A percentile compares a stretch with the other conserved stretches of the same genome.
These are phyloP conservation scores for Nyctalus aviator DNA, from an alignment of 2,797 vertebrate genomes.

Conservation along the genomic window DNA sequence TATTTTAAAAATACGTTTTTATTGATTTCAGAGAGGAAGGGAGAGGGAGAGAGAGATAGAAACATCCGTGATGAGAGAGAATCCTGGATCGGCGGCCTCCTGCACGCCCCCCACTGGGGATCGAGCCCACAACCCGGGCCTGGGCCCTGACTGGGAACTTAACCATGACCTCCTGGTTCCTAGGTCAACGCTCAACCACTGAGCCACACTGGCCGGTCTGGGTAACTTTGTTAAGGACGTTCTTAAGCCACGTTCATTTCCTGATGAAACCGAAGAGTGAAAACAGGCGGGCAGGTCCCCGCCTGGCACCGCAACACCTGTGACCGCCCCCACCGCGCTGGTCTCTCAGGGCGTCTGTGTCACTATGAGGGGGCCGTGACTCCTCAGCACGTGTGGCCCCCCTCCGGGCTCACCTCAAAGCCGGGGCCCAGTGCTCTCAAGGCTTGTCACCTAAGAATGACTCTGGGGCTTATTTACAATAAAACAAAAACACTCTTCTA, in stretches of 20 bases:
- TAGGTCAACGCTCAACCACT: no score
- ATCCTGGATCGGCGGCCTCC: no score
- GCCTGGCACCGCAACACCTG: background rate
- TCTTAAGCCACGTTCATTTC: constrained; percentile 17
- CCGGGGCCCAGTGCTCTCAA: background rate
- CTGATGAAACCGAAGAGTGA: background rate
- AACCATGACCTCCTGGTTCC: no score
- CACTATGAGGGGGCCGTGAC: constrained; percentile 43
- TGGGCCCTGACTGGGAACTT: no score
- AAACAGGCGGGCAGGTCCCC: constrained; percentile 28
- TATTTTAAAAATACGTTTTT: background rate
- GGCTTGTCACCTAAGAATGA: background rate
- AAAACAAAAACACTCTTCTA: constrained; percentile 34
- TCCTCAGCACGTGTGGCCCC: background rate
- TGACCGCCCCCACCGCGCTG: constrained; percentile 14
- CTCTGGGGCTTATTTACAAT: background rate
- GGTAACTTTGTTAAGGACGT: background rate
- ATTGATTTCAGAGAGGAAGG: no score
- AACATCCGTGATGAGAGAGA: no score
- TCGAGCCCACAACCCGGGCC: no score
- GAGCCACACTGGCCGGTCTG: no score
- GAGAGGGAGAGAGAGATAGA: no score
- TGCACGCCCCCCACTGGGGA: no score
- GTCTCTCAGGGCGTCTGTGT: constrained; percentile 24
- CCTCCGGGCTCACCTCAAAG: constrained; percentile 2